phyloP scores from a whole-genome alignment of 2,113 vertebrate species.

The Podocnemis expansa region DNA sequence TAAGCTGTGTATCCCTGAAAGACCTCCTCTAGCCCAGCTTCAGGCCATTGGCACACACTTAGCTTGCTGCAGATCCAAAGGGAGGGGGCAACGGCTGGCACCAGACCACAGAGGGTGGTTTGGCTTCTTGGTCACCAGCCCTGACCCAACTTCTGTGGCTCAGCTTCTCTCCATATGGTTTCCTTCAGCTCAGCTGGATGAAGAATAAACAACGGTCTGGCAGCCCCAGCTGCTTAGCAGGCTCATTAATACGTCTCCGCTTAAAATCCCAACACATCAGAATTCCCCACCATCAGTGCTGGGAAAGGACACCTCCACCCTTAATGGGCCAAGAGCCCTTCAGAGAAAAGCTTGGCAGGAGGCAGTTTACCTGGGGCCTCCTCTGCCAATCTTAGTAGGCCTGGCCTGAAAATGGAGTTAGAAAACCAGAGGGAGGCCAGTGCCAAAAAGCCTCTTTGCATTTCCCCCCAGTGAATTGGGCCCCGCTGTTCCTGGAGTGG shows the following conservation, averaged over 20 bases:
- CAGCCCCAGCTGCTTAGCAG: constrained; percentile 68
- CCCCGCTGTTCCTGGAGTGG: too few species aligned
- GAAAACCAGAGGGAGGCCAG: neutral
- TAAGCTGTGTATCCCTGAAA: neutral
- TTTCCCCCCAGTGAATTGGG: neutral
- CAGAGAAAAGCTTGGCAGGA: neutral
- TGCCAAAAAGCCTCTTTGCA: neutral
- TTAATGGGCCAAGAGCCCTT: neutral
- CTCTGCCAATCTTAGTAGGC: neutral
- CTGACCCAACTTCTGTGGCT: constrained; percentile 61
- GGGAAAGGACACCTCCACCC: constrained; percentile 40
- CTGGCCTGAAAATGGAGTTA: neutral
- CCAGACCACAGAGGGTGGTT: neutral
- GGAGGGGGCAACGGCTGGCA: constrained; percentile 26
- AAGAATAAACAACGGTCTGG: constrained; percentile 75
- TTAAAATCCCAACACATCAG: constrained; percentile 67
- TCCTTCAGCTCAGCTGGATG: constrained; percentile 75
- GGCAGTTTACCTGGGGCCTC: accelerated
- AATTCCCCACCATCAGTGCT: constrained; percentile 54
- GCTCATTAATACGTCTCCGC: constrained; percentile 75
- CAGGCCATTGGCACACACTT: neutral
- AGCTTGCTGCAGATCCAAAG: constrained; percentile 20
- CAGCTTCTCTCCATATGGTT: constrained; percentile 69
- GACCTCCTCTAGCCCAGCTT: neutral
- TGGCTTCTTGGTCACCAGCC: constrained; percentile 62